A percentile compares a stretch with the other conserved stretches of the same genome.
Evolutionary conservation across 2,888 invertebrate species (phyloP).

Genomic region (Chrysodeixis includens): DNA sequence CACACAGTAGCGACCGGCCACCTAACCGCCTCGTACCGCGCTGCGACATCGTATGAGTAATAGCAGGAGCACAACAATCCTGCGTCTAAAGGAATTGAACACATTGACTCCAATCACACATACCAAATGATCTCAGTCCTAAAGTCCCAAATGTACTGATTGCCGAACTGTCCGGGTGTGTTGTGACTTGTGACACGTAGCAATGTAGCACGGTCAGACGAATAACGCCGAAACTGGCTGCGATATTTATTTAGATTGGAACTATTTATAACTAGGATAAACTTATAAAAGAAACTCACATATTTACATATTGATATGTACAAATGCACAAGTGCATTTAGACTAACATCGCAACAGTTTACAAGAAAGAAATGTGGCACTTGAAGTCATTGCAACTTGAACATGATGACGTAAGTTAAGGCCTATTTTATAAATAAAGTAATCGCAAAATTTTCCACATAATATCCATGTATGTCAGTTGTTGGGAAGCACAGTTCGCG

Average conservation of each 20-base stretch:
- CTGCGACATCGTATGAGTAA: constrained; percentile 78
- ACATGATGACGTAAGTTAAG: not conserved
- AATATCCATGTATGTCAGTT: not conserved
- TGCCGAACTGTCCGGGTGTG: constrained; percentile 20
- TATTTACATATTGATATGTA: not conserved
- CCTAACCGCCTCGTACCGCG: constrained; percentile 67
- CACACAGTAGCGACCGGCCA: constrained; percentile 69
- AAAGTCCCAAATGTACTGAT: constrained; percentile 34
- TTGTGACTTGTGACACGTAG: constrained; percentile 50
- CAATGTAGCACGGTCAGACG: not conserved
- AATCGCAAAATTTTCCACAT: not conserved
- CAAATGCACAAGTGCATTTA: not conserved
- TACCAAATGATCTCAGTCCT: constrained; percentile 33
- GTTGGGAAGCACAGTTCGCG: not conserved
- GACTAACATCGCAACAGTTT: not conserved
- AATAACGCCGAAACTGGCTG: constrained; percentile 1
- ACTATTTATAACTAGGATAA: not conserved
- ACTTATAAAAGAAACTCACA: not conserved
- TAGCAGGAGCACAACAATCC: constrained; percentile 65
- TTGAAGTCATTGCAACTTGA: not conserved
- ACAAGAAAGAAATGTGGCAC: not conserved
- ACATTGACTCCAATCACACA: constrained; percentile 61
- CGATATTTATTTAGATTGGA: not conserved
- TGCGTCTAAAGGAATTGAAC: constrained; percentile 65
- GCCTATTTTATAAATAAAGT: constrained; percentile 2